Percentiles rank a stretch among this genome's conserved stretches.
Evolutionary conservation across 2,797 vertebrate genomes (phyloP).

Genomic region (Ispidina picta): DNA sequence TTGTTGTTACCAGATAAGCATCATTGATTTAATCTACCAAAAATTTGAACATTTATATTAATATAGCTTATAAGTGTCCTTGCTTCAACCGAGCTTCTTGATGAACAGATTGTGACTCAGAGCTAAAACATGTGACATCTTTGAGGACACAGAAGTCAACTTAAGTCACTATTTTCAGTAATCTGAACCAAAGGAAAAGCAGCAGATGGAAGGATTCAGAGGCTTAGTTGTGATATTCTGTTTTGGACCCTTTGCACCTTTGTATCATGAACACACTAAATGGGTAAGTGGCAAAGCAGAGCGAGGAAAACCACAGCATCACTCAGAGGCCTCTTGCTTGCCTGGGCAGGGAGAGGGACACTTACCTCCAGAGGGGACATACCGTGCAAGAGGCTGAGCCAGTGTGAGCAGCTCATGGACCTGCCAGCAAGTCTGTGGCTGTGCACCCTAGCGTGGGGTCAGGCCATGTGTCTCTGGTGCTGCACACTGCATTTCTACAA

Average conservation of each 20-base stretch:
- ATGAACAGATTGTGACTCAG: neutral
- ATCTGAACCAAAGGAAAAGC: neutral
- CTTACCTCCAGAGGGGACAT: neutral
- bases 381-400: neutral
- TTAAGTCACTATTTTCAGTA: neutral
- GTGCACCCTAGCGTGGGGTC: neutral
- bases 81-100: neutral
- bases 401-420: neutral
- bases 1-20: neutral
- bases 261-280: neutral
- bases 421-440: accelerated
- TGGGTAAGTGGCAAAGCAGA: neutral
- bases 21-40: neutral
- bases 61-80: neutral
- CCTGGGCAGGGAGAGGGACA: neutral
- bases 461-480: accelerated
- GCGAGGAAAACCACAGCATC: neutral
- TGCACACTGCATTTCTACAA: accelerated
- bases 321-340: neutral
- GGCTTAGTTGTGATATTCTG: neutral
- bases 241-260: neutral
- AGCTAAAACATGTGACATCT: neutral
- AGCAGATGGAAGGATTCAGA: neutral
- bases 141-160: neutral
- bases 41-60: neutral